Evolutionary conservation across 23 tunicate species (phyloP).

Genomic region (Ciona savignyi): DNA sequence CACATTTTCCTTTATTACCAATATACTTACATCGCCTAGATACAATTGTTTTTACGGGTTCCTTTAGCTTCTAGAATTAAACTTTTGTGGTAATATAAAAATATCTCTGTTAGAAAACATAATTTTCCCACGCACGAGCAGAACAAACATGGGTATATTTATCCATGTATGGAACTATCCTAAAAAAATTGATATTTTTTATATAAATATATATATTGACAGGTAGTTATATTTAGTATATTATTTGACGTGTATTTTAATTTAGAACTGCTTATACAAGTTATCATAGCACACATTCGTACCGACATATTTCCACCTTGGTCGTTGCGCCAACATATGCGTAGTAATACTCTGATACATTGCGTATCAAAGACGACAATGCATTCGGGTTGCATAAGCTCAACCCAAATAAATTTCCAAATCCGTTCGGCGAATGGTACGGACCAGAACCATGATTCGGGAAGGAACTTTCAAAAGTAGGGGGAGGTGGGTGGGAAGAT

Average conservation of each 20-base stretch:
- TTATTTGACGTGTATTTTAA: too few relatives aligned
- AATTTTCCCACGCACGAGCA: too few relatives aligned
- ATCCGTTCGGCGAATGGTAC: neutral
- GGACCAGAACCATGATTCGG: neutral
- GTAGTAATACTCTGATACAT: neutral
- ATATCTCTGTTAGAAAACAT: too few relatives aligned
- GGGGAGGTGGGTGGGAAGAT: neutral
- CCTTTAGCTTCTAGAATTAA: neutral
- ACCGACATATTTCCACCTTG: neutral
- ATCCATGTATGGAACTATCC: too few relatives aligned
- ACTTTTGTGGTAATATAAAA: too few relatives aligned
- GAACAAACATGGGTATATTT: too few relatives aligned
- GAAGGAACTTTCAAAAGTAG: neutral
- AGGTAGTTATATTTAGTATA: neutral
- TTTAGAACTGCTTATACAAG: too few relatives aligned
- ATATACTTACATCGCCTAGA: too few relatives aligned
- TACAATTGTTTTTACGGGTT: too few relatives aligned
- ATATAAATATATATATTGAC: too few relatives aligned
- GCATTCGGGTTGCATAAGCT: neutral
- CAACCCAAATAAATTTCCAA: neutral
- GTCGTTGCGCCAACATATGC: neutral
- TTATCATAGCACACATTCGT: neutral
- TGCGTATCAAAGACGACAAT: neutral
- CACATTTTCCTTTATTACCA: too few relatives aligned
- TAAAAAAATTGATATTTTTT: too few relatives aligned